phyloP scores from a whole-genome alignment of 2,113 vertebrate genomes.

The Cranoglanis bouderius region DNA sequence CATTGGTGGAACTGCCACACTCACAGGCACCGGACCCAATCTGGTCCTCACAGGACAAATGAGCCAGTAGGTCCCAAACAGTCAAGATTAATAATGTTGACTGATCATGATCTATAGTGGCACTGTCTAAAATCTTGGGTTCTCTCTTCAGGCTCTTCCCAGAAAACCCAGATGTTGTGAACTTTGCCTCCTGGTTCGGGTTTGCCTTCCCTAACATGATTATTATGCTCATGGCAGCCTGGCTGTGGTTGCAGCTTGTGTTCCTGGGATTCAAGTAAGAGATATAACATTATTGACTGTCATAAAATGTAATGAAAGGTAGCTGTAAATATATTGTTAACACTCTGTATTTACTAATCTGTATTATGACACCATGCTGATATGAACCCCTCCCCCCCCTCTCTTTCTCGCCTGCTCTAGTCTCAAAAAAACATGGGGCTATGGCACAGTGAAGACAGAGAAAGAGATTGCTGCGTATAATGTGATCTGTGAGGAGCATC shows the following conservation, averaged over 20 bases:
- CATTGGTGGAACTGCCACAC: conserved; percentile 92
- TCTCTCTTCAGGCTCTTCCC: conserved; percentile 82
- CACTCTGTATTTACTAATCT: neutral
- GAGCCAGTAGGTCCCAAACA: conserved; percentile 81
- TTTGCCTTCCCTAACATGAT: conserved; percentile 94
- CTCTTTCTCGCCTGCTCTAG: conserved; percentile 62
- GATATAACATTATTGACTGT: neutral
- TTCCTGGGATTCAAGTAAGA: conserved; percentile 87
- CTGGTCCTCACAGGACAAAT: conserved; percentile 91
- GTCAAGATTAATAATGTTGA: neutral
- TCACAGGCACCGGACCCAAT: conserved; percentile 95
- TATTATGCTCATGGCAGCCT: conserved; percentile 83
- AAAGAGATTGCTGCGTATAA: conserved; percentile 75
- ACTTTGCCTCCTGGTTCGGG: conserved; percentile 93
- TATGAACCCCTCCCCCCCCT: too few species aligned
- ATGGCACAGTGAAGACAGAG: conserved; percentile 62
- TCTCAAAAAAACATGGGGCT: conserved; percentile 79
- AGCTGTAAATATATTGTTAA: neutral
- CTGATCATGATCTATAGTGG: neutral
- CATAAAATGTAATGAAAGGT: neutral
- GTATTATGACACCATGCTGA: neutral
- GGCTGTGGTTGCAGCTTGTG: conserved; percentile 87
- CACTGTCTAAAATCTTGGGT: neutral
- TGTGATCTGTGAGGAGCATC: conserved; percentile 78
- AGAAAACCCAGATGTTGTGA: conserved; percentile 81